Conservation (phyloP, 2,797 vertebrate species). For the Holocentrus rufus region DNA sequence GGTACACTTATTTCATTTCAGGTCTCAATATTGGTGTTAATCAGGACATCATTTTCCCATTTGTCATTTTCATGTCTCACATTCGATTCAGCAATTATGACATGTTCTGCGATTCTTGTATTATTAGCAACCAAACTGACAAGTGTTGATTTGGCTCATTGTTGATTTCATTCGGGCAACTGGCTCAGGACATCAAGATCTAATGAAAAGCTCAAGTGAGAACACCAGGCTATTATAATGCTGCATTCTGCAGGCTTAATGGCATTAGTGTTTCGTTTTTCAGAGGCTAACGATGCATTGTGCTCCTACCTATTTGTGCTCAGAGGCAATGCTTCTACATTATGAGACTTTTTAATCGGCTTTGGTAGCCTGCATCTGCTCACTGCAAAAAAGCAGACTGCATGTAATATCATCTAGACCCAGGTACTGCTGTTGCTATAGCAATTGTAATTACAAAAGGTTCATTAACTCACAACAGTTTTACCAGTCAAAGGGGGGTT, state of each 20-base stretch:
- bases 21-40: constrained; percentile 19
- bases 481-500: constrained; percentile 85
- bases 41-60: constrained; percentile 29
- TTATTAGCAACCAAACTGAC: constrained; percentile 49
- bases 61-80: constrained; percentile 35
- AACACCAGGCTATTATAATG: constrained; percentile 77
- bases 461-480: constrained; percentile 92
- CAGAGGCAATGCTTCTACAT: constrained; percentile 77
- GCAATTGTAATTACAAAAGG: constrained; percentile 91
- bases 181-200: constrained; percentile 71
- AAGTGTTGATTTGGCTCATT: constrained; percentile 68
- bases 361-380: constrained; percentile 77
- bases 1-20: constrained; percentile 15
- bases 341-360: constrained; percentile 90
- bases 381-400: constrained; percentile 78
- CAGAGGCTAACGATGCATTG: constrained; percentile 85
- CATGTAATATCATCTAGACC: constrained; percentile 85
- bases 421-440: constrained; percentile 86
- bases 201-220: constrained; percentile 73
- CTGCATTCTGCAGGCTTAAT: constrained; percentile 73
- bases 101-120: constrained; percentile 47
- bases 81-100: constrained; percentile 43
- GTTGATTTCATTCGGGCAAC: constrained; percentile 71
- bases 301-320: constrained; percentile 86
- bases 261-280: constrained; percentile 80